phyloP scores from a whole-genome alignment of 2,113 vertebrate genomes.

The Caloenas nicobarica region DNA sequence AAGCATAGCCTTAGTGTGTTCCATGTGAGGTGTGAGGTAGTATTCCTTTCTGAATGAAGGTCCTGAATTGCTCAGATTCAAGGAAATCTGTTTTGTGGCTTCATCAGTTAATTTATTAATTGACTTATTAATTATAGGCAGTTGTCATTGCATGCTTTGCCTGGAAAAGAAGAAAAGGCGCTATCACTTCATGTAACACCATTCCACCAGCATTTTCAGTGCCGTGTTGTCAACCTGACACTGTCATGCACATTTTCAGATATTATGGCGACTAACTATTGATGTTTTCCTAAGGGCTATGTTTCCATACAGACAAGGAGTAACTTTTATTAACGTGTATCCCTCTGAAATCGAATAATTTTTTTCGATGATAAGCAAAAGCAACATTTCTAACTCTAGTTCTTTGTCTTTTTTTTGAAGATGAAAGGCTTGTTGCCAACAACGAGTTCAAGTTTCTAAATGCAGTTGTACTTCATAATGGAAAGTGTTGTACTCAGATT shows the following conservation, averaged over 20 bases:
- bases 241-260: not conserved
- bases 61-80: not conserved
- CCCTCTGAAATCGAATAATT: not conserved
- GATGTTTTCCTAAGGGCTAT: not conserved
- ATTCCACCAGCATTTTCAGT: not conserved
- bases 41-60: not conserved
- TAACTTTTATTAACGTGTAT: not conserved
- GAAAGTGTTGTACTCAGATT: not conserved
- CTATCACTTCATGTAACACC: not conserved
- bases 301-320: not conserved
- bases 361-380: not conserved
- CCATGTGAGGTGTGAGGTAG: not conserved
- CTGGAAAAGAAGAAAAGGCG: not conserved
- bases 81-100: not conserved
- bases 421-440: conserved; percentile 1
- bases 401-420: conserved; percentile 19
- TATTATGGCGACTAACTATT: not conserved
- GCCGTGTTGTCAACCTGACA: not conserved
- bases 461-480: not conserved
- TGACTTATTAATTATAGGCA: not conserved
- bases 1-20: not conserved
- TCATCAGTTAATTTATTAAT: not conserved
- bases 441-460: not conserved
- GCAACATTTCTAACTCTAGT: not conserved
- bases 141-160: not conserved